These are phyloP conservation scores for Dolichopus griseipennis DNA, from an alignment of 2,888 invertebrate genomes.

Conservation along the genomic window DNA sequence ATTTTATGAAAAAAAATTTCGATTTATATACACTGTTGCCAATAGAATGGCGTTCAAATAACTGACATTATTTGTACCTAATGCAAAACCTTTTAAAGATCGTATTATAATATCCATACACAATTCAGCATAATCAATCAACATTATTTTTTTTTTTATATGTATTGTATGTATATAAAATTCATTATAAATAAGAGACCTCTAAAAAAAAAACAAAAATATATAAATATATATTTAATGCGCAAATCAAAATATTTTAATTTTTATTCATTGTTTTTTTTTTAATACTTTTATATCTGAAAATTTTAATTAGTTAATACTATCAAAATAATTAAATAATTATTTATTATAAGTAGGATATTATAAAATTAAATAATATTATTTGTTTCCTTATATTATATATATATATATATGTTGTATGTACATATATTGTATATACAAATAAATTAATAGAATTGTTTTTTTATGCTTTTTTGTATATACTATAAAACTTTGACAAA, in stretches of 20 bases:
- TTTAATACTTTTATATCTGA: background rate
- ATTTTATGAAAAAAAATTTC: too few species aligned
- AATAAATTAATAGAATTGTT: too few species aligned
- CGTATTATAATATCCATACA: background rate
- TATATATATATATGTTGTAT: too few species aligned
- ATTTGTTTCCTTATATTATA: too few species aligned
- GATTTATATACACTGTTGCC: background rate
- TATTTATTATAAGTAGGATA: too few species aligned
- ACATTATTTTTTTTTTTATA: background rate
- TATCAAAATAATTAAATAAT: too few species aligned
- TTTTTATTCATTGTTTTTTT: background rate
- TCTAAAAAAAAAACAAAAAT: background rate
- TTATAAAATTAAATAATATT: too few species aligned
- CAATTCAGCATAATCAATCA: background rate
- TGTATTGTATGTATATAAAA: background rate
- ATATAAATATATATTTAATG: background rate
- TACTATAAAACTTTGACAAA: too few species aligned
- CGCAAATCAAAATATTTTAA: constrained; percentile 4
- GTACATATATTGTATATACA: too few species aligned
- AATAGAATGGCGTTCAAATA: background rate
- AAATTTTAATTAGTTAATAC: too few species aligned
- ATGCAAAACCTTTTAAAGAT: background rate
- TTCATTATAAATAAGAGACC: background rate
- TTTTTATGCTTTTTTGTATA: too few species aligned
- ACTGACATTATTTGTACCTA: background rate